Percentiles rank a stretch among this genome's conserved stretches.
Evolutionary conservation across 2,888 invertebrate species (phyloP).

Genomic region (Synergus umbraculus): DNA sequence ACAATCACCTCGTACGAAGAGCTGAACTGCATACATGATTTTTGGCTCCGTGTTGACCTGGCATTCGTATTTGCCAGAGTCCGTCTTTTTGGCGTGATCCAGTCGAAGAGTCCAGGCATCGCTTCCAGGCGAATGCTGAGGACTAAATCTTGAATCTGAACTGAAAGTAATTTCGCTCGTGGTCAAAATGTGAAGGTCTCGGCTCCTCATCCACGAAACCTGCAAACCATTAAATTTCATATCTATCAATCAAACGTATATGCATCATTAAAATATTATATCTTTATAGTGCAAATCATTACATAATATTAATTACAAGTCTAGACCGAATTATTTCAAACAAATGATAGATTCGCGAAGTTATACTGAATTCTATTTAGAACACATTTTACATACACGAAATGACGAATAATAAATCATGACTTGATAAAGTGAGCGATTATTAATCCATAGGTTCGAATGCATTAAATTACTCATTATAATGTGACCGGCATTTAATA

Average conservation of each 20-base stretch:
- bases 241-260: no score
- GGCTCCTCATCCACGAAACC: conserved; percentile 87
- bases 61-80: conserved; percentile 86
- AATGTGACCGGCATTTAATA: neutral
- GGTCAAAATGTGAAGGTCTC: conserved; percentile 85
- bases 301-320: no score
- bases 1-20: conserved; percentile 82
- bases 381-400: neutral
- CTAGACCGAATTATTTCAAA: neutral
- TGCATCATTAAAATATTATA: no score
- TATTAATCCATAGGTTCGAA: neutral
- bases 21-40: conserved; percentile 83
- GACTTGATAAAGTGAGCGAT: neutral
- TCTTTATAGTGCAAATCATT: no score
- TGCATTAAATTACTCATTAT: neutral
- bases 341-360: neutral
- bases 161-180: conserved; percentile 83
- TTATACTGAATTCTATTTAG: neutral
- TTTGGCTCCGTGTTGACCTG: conserved; percentile 88
- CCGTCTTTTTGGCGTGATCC: conserved; percentile 80
- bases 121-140: conserved; percentile 78
- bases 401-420: neutral
- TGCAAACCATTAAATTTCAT: conserved; percentile 71
- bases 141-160: conserved; percentile 83
- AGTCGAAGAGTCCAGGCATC: conserved; percentile 82